Conservation (phyloP, 1,140 invertebrate genomes). For the Brachionus calyciflorus region DNA sequence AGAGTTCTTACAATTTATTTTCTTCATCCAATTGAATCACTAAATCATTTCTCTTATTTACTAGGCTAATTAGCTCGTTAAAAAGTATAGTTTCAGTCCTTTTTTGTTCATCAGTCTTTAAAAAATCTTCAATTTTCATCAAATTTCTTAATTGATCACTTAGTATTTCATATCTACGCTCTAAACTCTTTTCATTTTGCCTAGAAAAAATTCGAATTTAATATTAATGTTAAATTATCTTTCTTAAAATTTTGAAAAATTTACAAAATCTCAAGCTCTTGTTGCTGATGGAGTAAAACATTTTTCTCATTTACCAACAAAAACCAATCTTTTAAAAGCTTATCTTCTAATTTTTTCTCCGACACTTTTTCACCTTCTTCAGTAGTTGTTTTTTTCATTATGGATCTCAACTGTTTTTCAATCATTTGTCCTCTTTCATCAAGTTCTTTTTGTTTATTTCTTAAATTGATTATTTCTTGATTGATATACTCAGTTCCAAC, state of each 20-base stretch:
- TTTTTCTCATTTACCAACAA: conserved; percentile 42
- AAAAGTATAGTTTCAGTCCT: conserved; percentile 9
- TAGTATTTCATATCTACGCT: conserved; percentile 5
- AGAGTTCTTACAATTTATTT: conserved; percentile 25
- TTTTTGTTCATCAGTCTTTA: conserved; percentile 39
- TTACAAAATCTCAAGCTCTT: conserved; percentile 45
- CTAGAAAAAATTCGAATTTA: background rate
- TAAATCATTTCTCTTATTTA: conserved; percentile 32
- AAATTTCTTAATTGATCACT: conserved; percentile 38
- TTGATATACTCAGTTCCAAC: conserved; percentile 25
- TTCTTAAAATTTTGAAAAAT: background rate
- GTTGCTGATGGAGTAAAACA: conserved; percentile 12
- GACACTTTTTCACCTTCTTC: background rate
- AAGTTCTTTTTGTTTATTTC: conserved; percentile 38
- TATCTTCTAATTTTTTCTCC: conserved; percentile 22
- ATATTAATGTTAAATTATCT: too few species aligned
- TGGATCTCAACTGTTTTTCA: conserved; percentile 10
- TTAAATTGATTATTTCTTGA: conserved; percentile 17
- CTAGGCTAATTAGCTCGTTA: conserved; percentile 35
- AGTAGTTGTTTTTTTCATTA: conserved; percentile 5
- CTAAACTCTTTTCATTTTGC: conserved; percentile 44
- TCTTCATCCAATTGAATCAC: conserved; percentile 33
- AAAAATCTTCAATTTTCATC: conserved; percentile 8
- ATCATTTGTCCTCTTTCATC: conserved; percentile 3
- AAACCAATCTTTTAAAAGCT: conserved; percentile 40